Conservation (phyloP, 2,113 vertebrate genomes). For the Lepisosteus oculatus region DNA sequence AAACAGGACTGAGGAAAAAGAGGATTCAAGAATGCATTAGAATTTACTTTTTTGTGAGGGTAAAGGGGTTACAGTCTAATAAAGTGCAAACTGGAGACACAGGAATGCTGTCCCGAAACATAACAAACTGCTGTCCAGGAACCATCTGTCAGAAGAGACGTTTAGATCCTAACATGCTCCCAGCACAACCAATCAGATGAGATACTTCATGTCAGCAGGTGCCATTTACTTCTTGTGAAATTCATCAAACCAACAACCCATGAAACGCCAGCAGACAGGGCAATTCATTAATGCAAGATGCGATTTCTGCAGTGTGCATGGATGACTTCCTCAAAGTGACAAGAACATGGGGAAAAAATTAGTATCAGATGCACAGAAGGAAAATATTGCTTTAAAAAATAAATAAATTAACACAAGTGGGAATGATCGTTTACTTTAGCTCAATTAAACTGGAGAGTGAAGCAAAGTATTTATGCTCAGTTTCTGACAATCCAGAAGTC, state of each 20-base stretch:
- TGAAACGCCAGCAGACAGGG: conserved; percentile 24
- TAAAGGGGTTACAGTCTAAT: conserved; percentile 7
- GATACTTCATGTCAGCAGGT: conserved; percentile 31
- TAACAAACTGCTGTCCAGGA: conserved; percentile 20
- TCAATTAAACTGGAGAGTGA: not conserved
- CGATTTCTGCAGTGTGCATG: conserved; percentile 27
- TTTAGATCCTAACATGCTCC: not conserved
- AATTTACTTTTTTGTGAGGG: not conserved
- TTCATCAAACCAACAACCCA: conserved; percentile 35
- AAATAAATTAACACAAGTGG: not conserved
- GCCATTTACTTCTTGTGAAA: conserved; percentile 34
- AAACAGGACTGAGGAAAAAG: too few relatives aligned
- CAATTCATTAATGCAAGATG: conserved; percentile 28
- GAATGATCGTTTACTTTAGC: not conserved
- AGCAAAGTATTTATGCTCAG: too few relatives aligned
- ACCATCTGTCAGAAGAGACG: conserved; percentile 24
- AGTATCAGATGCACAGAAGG: conserved; percentile 2
- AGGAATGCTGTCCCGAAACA: conserved; percentile 15
- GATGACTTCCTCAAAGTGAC: conserved; percentile 18
- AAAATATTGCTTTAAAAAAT: not conserved
- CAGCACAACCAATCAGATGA: conserved; percentile 25
- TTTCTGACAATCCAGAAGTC: too few relatives aligned
- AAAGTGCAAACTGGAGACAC: conserved; percentile 5
- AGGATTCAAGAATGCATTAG: not conserved
- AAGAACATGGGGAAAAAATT: conserved; percentile 10